Conservation (phyloP, 2,113 vertebrate species). For the Corydoras maculifer region DNA sequence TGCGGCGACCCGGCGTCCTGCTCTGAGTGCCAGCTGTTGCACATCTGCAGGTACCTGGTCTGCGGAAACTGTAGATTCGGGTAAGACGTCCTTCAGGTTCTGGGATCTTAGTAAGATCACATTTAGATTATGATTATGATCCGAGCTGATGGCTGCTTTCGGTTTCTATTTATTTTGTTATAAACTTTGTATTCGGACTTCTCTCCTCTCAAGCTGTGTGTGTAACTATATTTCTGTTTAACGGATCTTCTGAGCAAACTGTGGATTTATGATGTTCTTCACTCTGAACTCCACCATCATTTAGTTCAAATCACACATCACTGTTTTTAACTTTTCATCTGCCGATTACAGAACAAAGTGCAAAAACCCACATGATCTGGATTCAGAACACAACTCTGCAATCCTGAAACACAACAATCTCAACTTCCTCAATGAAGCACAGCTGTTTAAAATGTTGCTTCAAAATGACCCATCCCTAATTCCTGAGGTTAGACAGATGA, state of each 20-base stretch:
- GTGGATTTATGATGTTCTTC: background rate
- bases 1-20: constrained; percentile 1
- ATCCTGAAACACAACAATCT: constrained; percentile 46
- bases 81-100: constrained; percentile 7
- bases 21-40: constrained; percentile 3
- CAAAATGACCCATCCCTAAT: constrained; percentile 65
- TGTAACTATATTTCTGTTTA: no score
- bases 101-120: no score
- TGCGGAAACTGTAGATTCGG: constrained; percentile 28
- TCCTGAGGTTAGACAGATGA: constrained; percentile 57
- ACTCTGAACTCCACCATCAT: background rate
- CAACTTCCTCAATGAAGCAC: constrained; percentile 43
- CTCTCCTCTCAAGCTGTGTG: no score
- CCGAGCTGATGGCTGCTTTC: no score
- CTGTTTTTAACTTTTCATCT: background rate
- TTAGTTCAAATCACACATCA: background rate
- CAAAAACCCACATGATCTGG: constrained; percentile 56
- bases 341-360: constrained; percentile 53
- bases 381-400: constrained; percentile 40
- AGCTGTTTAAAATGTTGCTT: constrained; percentile 65
- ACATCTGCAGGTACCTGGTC: constrained; percentile 37
- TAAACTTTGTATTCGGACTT: no score
- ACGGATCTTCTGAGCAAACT: no score
- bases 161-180: no score
- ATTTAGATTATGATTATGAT: no score